These are phyloP conservation scores for Saturnia japonica DNA, from an alignment of 2,888 invertebrate species.

Conservation along the genomic window DNA sequence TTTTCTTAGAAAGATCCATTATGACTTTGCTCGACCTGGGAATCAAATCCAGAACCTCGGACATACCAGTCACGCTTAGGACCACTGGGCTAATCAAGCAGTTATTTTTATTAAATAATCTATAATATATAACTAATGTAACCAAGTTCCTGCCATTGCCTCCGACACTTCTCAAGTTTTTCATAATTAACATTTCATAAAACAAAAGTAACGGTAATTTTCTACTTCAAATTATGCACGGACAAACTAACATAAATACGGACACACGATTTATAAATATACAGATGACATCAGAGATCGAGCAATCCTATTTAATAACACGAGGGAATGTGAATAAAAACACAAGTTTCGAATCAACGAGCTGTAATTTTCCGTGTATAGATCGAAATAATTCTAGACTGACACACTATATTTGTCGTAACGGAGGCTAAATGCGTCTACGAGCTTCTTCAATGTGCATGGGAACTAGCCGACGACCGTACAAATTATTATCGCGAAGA, in stretches of 20 bases:
- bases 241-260: not conserved
- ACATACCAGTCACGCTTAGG: no score
- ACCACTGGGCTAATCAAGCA: no score
- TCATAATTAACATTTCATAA: no score
- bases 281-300: slow-evolving; percentile 39
- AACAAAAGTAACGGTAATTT: not conserved
- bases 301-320: slow-evolving; percentile 34
- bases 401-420: slow-evolving; percentile 68
- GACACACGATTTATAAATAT: slow-evolving; percentile 13
- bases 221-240: not conserved
- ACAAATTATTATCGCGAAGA: slow-evolving; percentile 1
- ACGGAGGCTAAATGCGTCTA: slow-evolving; percentile 63
- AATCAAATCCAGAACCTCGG: no score
- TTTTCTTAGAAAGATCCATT: no score
- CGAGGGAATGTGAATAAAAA: slow-evolving; percentile 61
- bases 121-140: no score
- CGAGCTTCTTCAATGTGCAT: slow-evolving; percentile 56
- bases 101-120: no score
- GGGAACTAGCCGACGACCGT: slow-evolving; percentile 47
- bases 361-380: slow-evolving; percentile 69
- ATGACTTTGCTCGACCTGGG: no score
- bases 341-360: slow-evolving; percentile 32
- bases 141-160: no score
- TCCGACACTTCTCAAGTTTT: no score
- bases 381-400: slow-evolving; percentile 61